These are phyloP conservation scores for Zaprionus gabonicus DNA, from an alignment of 1,140 invertebrate species.

Conservation along the genomic window DNA sequence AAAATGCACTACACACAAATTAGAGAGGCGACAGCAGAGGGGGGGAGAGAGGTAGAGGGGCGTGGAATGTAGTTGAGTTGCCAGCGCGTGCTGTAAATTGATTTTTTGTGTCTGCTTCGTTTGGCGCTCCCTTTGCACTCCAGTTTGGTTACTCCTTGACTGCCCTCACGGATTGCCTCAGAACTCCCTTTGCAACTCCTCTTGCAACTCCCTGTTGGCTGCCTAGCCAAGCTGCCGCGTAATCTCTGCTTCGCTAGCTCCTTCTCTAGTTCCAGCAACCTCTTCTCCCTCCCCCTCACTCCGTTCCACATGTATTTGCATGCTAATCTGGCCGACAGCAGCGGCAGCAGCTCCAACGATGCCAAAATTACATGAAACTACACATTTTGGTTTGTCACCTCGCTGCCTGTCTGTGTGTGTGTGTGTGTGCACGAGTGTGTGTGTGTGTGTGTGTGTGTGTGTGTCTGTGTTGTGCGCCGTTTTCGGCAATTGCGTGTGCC, in stretches of 20 bases:
- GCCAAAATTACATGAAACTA: conserved; percentile 76
- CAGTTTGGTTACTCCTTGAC: conserved; percentile 3
- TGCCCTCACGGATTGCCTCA: background rate
- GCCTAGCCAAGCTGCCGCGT: conserved; percentile 5
- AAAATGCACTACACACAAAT: conserved; percentile 78
- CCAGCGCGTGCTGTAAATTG: conserved; percentile 60
- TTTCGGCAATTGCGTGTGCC: conserved; percentile 44
- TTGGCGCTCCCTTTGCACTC: conserved; percentile 22
- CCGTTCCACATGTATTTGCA: conserved; percentile 65
- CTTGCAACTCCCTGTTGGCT: background rate
- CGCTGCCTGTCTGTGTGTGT: conserved; percentile 12
- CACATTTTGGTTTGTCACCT: conserved; percentile 83
- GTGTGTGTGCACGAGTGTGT: conserved; percentile 16
- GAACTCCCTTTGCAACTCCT: background rate
- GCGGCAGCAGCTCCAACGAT: conserved; percentile 32
- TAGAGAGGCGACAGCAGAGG: conserved; percentile 42
- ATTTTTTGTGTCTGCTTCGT: conserved; percentile 67
- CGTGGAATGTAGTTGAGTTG: background rate
- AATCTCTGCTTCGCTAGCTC: conserved; percentile 29
- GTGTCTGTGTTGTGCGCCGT: conserved; percentile 32
- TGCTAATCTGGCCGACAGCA: conserved; percentile 65
- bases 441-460: conserved; percentile 21
- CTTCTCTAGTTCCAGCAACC: background rate
- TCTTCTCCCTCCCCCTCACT: conserved; percentile 10
- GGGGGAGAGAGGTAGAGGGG: background rate